These are phyloP conservation scores for Pollimyrus isidori DNA, from an alignment of 2,113 vertebrate genomes.

Conservation along the genomic window DNA sequence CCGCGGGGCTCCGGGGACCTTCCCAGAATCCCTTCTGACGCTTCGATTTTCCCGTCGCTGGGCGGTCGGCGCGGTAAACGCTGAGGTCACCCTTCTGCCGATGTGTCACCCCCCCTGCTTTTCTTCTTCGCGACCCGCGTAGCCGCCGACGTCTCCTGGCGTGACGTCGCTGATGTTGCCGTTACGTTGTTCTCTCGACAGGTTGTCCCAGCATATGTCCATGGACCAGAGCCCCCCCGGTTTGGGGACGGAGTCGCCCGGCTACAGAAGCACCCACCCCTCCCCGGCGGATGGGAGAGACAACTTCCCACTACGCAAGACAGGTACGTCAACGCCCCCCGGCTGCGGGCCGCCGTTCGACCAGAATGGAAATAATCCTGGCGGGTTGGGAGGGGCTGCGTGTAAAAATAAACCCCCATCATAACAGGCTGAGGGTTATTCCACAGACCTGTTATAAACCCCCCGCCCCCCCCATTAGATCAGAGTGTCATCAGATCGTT, in stretches of 20 bases:
- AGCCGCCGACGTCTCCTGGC: not conserved
- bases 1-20: not conserved
- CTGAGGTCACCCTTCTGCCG: not conserved
- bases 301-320: conserved; percentile 96
- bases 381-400: not conserved
- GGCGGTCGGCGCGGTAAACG: not conserved
- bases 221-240: conserved; percentile 96
- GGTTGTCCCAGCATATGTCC: conserved; percentile 91
- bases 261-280: conserved; percentile 82
- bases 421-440: not conserved
- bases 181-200: conserved; percentile 41
- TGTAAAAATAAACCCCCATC: not conserved
- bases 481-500: not conserved
- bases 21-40: not conserved
- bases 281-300: conserved; percentile 80
- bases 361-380: not conserved
- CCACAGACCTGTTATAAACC: not conserved
- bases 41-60: not conserved
- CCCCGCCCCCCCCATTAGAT: not conserved
- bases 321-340: conserved; percentile 64
- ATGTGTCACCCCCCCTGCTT: not conserved
- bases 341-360: not conserved
- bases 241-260: conserved; percentile 81
- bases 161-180: no score
- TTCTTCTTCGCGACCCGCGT: not conserved